These are phyloP conservation scores for Penaeus chinensis DNA, from an alignment of 1,140 invertebrate species.

Conservation along the genomic window DNA sequence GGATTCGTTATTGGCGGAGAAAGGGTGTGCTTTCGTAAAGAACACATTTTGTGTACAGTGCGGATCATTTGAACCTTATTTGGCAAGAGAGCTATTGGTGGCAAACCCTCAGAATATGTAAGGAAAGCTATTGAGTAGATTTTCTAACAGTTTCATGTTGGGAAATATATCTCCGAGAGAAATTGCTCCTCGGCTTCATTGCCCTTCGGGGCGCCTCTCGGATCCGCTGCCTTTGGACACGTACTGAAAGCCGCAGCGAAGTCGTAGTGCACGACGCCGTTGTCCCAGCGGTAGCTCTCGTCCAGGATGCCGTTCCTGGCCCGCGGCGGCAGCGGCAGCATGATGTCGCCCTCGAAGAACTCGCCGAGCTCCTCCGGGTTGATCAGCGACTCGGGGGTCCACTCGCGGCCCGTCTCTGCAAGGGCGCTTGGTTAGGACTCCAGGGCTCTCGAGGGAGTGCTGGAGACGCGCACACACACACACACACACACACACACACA, in stretches of 20 bases:
- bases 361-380: slow-evolving; percentile 58
- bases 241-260: slow-evolving; percentile 64
- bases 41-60: background rate
- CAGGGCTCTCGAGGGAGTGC: background rate
- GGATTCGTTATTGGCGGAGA: background rate
- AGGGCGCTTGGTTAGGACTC: background rate
- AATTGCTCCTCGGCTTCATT: background rate
- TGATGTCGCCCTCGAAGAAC: slow-evolving; percentile 55
- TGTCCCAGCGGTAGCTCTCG: slow-evolving; percentile 63
- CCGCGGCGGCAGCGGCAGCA: slow-evolving; percentile 39
- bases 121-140: background rate
- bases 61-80: too few relatives aligned
- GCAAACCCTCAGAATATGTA: background rate
- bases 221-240: slow-evolving; percentile 13
- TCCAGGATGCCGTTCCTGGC: slow-evolving; percentile 57
- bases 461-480: slow-evolving; percentile 3
- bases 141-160: too few relatives aligned
- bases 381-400: slow-evolving; percentile 35
- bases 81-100: background rate
- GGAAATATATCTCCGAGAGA: background rate
- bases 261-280: slow-evolving; percentile 65
- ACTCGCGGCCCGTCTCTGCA: slow-evolving; percentile 37
- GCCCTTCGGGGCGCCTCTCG: background rate
- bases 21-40: background rate
- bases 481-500: slow-evolving; percentile 26